Percentiles rank a stretch among this genome's conserved stretches.
These are phyloP conservation scores for Punctoribates punctum DNA, from an alignment of 2,888 invertebrate species.

Conservation along the genomic window DNA sequence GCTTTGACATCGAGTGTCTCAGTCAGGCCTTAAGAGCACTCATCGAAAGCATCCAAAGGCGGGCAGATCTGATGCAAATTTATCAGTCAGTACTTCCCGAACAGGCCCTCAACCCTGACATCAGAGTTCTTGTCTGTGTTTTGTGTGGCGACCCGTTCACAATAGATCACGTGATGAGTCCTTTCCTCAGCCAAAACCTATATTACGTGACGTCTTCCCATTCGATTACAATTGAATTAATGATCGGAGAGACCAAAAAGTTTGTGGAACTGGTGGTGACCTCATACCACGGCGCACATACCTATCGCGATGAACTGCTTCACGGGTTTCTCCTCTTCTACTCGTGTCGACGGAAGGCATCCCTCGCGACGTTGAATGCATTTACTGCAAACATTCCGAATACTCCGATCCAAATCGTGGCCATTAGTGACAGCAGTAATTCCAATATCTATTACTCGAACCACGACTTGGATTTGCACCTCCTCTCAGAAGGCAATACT, in stretches of 20 bases:
- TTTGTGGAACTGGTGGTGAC: constrained; percentile 57
- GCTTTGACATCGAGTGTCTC: constrained; percentile 35
- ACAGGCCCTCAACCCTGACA: constrained; percentile 72
- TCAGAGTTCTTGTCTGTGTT: constrained; percentile 84
- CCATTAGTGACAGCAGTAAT: constrained; percentile 71
- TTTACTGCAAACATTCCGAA: constrained; percentile 90
- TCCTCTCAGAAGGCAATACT: constrained; percentile 71
- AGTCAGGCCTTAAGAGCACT: constrained; percentile 65
- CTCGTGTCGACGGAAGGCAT: constrained; percentile 45
- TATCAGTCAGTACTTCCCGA: constrained; percentile 64
- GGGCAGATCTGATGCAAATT: constrained; percentile 69
- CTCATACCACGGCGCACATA: constrained; percentile 73
- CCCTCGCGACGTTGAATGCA: constrained; percentile 61
- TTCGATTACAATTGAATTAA: constrained; percentile 84
- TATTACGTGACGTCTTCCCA: constrained; percentile 74
- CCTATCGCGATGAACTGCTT: constrained; percentile 83
- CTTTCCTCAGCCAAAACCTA: constrained; percentile 74
- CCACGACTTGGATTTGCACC: constrained; percentile 55
- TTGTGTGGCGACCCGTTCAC: constrained; percentile 93
- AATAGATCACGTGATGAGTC: constrained; percentile 77
- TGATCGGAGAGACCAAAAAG: constrained; percentile 82
- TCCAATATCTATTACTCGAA: constrained; percentile 41
- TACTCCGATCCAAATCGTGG: constrained; percentile 85
- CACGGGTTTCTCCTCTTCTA: constrained; percentile 94
- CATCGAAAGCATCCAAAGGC: constrained; percentile 71